A percentile compares a stretch with the other conserved stretches of the same genome.
phyloP scores from a whole-genome alignment of 2,797 vertebrate species.

The Heterohyrax brucei region DNA sequence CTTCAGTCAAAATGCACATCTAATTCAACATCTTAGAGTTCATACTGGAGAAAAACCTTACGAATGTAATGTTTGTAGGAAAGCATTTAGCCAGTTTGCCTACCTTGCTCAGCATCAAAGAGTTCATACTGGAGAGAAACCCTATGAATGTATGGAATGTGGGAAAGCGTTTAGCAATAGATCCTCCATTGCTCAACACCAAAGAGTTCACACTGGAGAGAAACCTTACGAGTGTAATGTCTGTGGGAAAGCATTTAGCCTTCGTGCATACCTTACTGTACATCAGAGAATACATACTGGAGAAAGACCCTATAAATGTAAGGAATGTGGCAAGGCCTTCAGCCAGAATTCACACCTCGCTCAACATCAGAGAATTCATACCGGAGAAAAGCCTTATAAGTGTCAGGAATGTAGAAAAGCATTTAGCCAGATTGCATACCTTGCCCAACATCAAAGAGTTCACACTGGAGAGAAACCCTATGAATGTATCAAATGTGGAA shows the following conservation, averaged over 20 bases:
- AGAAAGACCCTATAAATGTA: constrained; percentile 85
- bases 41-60: constrained; percentile 87
- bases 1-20: constrained; percentile 85
- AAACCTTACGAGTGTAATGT: constrained; percentile 84
- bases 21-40: constrained; percentile 82
- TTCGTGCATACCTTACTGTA: constrained; percentile 85
- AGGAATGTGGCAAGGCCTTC: constrained; percentile 85
- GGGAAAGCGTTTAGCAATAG: constrained; percentile 86
- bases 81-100: constrained; percentile 85
- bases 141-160: constrained; percentile 84
- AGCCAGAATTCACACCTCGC: constrained; percentile 86
- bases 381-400: constrained; percentile 86
- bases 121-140: constrained; percentile 86
- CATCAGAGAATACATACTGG: constrained; percentile 86
- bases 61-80: constrained; percentile 83
- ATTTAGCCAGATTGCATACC: constrained; percentile 85
- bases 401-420: constrained; percentile 85
- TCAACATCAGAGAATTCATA: constrained; percentile 87
- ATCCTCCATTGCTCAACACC: constrained; percentile 86
- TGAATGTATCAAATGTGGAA: constrained; percentile 86
- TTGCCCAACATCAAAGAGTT: constrained; percentile 85
- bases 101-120: constrained; percentile 86
- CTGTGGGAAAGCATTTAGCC: constrained; percentile 86
- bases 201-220: constrained; percentile 85
- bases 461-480: constrained; percentile 87